These are phyloP conservation scores for Lissocephala sabroskyi DNA, from an alignment of 2,888 invertebrate species.

Conservation along the genomic window DNA sequence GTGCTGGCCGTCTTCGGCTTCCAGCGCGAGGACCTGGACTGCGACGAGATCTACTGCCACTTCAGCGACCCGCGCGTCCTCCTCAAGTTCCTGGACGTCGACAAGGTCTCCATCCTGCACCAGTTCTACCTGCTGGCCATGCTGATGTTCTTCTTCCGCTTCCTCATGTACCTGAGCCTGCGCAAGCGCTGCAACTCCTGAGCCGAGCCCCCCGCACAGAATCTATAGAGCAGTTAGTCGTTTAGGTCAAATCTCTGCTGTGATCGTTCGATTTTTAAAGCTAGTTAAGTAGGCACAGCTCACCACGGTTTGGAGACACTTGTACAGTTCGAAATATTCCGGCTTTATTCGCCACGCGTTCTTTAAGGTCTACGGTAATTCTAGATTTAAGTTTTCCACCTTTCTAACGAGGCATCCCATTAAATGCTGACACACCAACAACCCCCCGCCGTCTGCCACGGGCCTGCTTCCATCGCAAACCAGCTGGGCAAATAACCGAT, in stretches of 20 bases:
- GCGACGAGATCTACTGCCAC: slow-evolving; percentile 78
- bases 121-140: slow-evolving; percentile 75
- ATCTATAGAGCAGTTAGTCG: slow-evolving; percentile 30
- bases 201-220: too few species aligned
- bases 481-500: too few species aligned
- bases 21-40: slow-evolving; percentile 75
- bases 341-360: too few species aligned
- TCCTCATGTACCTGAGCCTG: slow-evolving; percentile 76
- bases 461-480: too few species aligned
- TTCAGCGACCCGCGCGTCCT: slow-evolving; percentile 79
- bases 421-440: too few species aligned
- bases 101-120: slow-evolving; percentile 75
- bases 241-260: slow-evolving; percentile 43
- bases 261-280: slow-evolving; percentile 44
- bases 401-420: too few species aligned
- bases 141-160: slow-evolving; percentile 76
- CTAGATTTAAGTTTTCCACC: too few species aligned
- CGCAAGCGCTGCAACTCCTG: slow-evolving; percentile 73
- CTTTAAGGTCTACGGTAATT: too few species aligned
- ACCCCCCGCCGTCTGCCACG: too few species aligned
- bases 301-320: too few species aligned
- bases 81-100: slow-evolving; percentile 76
- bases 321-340: too few species aligned
- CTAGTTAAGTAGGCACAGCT: too few species aligned
- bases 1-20: slow-evolving; percentile 79